Evolutionary conservation across 2,797 vertebrate species (phyloP), one percentile per base, ranked within the genome.

Genomic region (Clamator glandarius): DNA sequence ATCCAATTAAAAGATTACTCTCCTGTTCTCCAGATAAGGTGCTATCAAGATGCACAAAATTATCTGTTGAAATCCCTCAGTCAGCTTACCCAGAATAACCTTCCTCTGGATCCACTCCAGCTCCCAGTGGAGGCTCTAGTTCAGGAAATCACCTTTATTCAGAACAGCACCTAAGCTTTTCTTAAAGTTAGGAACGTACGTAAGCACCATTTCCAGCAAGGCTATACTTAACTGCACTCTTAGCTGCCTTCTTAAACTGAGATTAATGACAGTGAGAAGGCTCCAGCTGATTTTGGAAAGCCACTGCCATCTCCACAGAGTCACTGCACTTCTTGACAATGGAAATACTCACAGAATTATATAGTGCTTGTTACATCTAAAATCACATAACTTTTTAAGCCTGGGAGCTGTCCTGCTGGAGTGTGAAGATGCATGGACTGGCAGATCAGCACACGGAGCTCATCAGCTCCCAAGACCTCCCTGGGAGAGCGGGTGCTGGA

Each of bases 1-100:
- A 95, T 94, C 84, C 92, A 92, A 82, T 90, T 79, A 92, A 87
- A 87, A 90, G 90, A 90, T 94, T 94, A 70, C 41, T 74, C 6
- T 51, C 29, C 29, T 76, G 18, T 33, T 89, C 58, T 67, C 39
- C 92, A 87, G 70, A 81, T 61, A 83, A 75, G 33, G 16, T 72
- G 62, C 58, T 94, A 39, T 29, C 87, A 52, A 57, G 44, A 87
- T 2, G 23, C 59, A 63, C 61, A 62, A 87, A 94, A 88, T 82
- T n/a, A 82, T 89, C 87, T 87, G 44, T 2, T 57, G 75, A 66
- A 92, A 94, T 87, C 89, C 84, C 87, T 83, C 72, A 66, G 90
- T 84, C 81, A 79, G 57, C 75, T 94, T 62, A 92, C 91, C 81
- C 31, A 21, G 92, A 57, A 87, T 89, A 93, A 93, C 81, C 70